These are phyloP conservation scores for Xanthia icteritia DNA, from an alignment of 2,888 invertebrate species.

Conservation along the genomic window DNA sequence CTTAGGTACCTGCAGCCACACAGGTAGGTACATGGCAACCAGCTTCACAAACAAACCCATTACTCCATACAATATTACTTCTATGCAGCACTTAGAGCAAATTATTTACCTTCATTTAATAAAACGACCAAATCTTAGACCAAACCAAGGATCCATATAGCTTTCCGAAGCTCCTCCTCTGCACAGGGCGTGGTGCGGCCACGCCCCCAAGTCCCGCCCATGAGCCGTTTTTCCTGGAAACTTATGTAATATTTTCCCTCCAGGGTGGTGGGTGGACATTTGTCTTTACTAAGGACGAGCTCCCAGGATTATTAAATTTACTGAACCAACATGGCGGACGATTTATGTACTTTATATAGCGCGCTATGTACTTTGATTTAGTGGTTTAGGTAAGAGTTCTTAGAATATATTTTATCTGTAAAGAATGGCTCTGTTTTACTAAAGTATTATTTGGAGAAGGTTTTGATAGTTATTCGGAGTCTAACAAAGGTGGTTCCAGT, in stretches of 20 bases:
- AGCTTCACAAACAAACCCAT: conserved; percentile 62
- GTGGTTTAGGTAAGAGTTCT: conserved; percentile 61
- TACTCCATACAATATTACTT: conserved; percentile 50
- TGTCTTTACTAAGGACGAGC: conserved; percentile 77
- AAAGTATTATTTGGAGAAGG: conserved; percentile 51
- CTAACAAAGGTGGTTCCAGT: background rate
- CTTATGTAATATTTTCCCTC: conserved; percentile 77
- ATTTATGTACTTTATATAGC: conserved; percentile 68
- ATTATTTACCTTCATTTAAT: conserved; percentile 67
- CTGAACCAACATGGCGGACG: conserved; percentile 77
- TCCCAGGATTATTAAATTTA: conserved; percentile 86
- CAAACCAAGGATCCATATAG: conserved; percentile 44
- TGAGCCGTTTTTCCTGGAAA: conserved; percentile 68
- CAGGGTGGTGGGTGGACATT: conserved; percentile 83
- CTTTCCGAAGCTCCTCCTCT: conserved; percentile 59
- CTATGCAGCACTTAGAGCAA: conserved; percentile 63
- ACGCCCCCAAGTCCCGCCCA: conserved; percentile 69
- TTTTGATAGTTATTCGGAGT: conserved; percentile 22
- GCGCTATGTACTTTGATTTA: conserved; percentile 70
- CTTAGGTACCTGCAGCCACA: background rate
- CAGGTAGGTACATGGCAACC: conserved; percentile 6
- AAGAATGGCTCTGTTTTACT: conserved; percentile 55
- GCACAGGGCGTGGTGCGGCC: conserved; percentile 68
- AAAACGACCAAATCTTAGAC: conserved; percentile 56
- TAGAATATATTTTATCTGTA: conserved; percentile 62